These are phyloP conservation scores for Sebastes hubbsi DNA, from an alignment of 2,797 vertebrate species.

Conservation along the genomic window DNA sequence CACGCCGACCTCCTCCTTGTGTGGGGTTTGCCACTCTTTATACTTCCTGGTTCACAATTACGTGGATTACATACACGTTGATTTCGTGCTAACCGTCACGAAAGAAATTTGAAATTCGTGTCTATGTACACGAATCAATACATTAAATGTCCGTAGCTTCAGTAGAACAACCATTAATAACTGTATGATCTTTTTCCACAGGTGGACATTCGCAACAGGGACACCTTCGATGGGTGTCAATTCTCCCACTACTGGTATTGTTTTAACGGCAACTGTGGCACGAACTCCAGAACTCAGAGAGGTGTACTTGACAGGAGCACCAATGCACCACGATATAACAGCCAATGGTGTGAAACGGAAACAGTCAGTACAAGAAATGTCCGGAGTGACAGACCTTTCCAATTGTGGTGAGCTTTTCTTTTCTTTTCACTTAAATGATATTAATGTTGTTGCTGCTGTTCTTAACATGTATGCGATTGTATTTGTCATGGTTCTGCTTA, in stretches of 20 bases:
- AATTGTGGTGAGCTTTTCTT: constrained; percentile 26
- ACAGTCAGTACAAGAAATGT: neutral
- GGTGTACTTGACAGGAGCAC: neutral
- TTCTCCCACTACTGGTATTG: accelerated
- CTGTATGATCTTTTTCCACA: neutral
- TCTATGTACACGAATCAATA: too few species aligned
- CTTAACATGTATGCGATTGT: neutral
- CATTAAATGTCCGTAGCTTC: neutral
- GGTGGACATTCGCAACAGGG: constrained; percentile 42
- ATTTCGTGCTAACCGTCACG: too few species aligned
- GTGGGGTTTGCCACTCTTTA: accelerated
- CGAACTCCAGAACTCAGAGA: accelerated
- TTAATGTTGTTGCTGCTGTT: neutral
- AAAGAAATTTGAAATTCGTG: accelerated
- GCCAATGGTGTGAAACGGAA: constrained; percentile 49
- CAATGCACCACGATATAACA: accelerated
- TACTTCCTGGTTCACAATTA: too few species aligned
- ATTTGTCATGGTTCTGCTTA: neutral
- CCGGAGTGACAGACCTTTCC: constrained; percentile 45
- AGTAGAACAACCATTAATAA: neutral
- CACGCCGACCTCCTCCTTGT: too few species aligned
- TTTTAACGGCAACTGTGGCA: neutral
- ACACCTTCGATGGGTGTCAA: neutral
- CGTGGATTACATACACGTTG: too few species aligned
- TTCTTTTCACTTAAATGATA: too few species aligned